phyloP scores from a whole-genome alignment of 2,888 invertebrate genomes.

The Brachypterus glaber region DNA sequence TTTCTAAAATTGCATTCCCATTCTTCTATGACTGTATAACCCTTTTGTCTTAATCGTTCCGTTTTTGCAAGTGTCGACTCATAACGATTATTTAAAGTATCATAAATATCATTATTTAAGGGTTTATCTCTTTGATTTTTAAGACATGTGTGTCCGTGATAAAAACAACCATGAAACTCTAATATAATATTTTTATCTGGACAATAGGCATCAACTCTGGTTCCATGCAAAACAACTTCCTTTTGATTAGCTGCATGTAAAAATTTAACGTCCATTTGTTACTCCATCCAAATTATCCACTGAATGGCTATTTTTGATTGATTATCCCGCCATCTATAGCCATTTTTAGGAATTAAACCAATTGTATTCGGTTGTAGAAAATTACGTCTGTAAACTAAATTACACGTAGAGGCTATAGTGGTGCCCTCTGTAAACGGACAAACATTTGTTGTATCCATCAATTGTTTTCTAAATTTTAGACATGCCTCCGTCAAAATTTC shows the following conservation, averaged over 20 bases:
- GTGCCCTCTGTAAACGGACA: conserved; percentile 24
- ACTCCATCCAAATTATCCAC: no score
- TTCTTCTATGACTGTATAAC: conserved; percentile 14
- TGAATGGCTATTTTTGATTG: no score
- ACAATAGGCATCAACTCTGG: conserved; percentile 17
- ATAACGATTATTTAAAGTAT: no score
- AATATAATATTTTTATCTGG: no score
- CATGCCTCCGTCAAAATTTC: conserved; percentile 26
- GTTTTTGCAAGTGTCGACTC: conserved; percentile 11
- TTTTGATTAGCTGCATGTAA: conserved; percentile 16
- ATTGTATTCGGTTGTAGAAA: conserved; percentile 25
- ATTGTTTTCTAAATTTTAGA: conserved; percentile 22
- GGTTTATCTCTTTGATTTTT: conserved; percentile 12
- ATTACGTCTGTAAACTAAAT: conserved; percentile 21
- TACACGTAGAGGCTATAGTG: conserved; percentile 25
- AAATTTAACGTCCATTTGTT: no score
- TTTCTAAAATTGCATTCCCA: conserved; percentile 18
- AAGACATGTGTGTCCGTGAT: conserved; percentile 9
- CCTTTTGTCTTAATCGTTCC: conserved; percentile 6
- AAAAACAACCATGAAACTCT: no score
- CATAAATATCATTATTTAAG: conserved; percentile 3
- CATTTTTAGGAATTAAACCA: conserved; percentile 24
- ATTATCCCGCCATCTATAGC: conserved; percentile 24
- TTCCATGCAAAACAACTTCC: conserved; percentile 15
- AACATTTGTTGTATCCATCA: conserved; percentile 19